Evolutionary conservation across 2,888 invertebrate species (phyloP), one percentile per base, ranked within the genome.

Genomic region (Leucophenga maculata): DNA sequence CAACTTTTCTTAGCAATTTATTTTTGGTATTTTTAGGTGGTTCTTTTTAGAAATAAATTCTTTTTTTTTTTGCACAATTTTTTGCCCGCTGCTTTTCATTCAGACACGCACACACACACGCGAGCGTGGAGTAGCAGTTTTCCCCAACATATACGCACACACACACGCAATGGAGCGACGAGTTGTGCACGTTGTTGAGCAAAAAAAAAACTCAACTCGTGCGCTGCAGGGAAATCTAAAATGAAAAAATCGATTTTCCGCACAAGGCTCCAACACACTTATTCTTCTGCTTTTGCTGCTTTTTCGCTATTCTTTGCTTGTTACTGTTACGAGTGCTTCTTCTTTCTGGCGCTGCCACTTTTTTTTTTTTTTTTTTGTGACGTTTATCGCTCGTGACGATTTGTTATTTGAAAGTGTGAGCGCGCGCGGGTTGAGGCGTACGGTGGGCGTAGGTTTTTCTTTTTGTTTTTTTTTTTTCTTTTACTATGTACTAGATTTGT

Each of bases 241-340:
- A 78, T 80, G 80, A 85, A 84, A 85, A 85, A 85, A 86, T 86
- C 86, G 86, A 86, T 86, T 86, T 77, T 84, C 85, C 86, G 85
- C 84, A 85, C 85, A 86, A 79, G 82, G 85, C 77, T 84, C 76
- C 77, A 75, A 26, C 4, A 68, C 71, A 72, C 20, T 46, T 22
- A 18, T 22, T 48, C 22, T 48, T 69, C 73, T 73, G 71, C 71
- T 73, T 68, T 72, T 74, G 70, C 70, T 77, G 32, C 67, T 73
- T 67, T 67, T 74, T 60, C 75, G 72, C 65, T 26, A 54, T 48
- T 39, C 66, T 71, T 31, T 74, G 67, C 71, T 67, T 68, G 71
- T 59, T 65, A 73, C 68, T 72, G 71, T 48, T 60, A 65, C 60
- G n/a, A n/a, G n/a, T 71, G 59, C 69, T 69, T 67, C 68, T 72